These are phyloP conservation scores for Riptortus pedestris DNA, from an alignment of 1,140 invertebrate species.

Conservation along the genomic window DNA sequence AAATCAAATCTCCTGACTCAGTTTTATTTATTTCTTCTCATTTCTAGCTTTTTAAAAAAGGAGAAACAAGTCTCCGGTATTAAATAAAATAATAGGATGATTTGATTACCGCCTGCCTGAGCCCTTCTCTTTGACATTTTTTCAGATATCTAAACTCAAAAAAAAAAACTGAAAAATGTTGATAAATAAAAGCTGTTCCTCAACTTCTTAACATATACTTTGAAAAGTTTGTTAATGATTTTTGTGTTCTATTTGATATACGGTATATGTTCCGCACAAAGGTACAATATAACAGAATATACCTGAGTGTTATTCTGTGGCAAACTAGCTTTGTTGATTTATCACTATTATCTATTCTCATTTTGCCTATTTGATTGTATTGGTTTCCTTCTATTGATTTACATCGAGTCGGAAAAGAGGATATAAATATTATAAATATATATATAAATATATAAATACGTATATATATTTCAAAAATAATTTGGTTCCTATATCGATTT, in stretches of 20 bases:
- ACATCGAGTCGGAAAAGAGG: background rate
- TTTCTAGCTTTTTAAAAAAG: no score
- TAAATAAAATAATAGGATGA: background rate
- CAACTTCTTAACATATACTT: constrained; percentile 11
- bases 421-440: background rate
- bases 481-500: constrained; percentile 23
- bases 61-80: background rate
- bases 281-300: constrained; percentile 8
- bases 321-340: constrained; percentile 10
- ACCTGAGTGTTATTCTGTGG: constrained; percentile 4
- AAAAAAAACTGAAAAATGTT: constrained; percentile 11
- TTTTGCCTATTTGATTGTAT: background rate
- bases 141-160: background rate
- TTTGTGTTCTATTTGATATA: constrained; percentile 19
- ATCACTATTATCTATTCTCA: constrained; percentile 4
- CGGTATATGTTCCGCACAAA: constrained; percentile 13
- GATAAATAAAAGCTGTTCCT: constrained; percentile 11
- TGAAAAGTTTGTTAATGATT: constrained; percentile 13
- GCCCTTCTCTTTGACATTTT: constrained; percentile 1
- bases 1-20: background rate
- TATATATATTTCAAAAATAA: background rate
- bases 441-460: background rate
- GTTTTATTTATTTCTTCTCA: background rate
- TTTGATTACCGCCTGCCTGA: background rate
- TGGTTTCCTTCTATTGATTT: background rate